A percentile compares a stretch with the other conserved stretches of the same genome.
These are phyloP conservation scores for Papilio polyxenes DNA, from an alignment of 1,140 invertebrate species.

Conservation along the genomic window DNA sequence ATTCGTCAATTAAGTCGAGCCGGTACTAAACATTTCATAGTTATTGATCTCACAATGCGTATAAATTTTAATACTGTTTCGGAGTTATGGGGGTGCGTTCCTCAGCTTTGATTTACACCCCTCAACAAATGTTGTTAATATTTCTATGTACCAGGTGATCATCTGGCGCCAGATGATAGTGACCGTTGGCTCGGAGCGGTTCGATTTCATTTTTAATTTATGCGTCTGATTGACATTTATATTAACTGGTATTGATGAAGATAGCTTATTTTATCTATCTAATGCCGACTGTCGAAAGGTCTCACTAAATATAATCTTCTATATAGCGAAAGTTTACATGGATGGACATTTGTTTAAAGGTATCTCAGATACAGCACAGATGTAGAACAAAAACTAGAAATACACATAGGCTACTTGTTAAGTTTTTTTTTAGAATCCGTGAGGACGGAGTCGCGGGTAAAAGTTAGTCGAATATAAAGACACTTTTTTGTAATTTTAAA, in stretches of 20 bases:
- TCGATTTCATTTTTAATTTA: conserved; percentile 1
- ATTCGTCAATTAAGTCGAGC: conserved; percentile 17
- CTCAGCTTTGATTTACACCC: conserved; percentile 11
- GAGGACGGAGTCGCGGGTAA: too few relatives aligned
- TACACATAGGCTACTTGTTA: too few relatives aligned
- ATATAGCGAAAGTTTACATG: too few relatives aligned
- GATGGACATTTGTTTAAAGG: too few relatives aligned
- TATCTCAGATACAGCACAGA: too few relatives aligned
- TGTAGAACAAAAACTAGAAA: too few relatives aligned
- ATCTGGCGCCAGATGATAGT: conserved; percentile 24
- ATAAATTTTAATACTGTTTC: conserved; percentile 30
- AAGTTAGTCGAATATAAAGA: too few relatives aligned
- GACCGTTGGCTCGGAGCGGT: not conserved
- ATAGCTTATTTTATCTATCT: not conserved
- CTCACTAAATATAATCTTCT: not conserved
- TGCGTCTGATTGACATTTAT: not conserved
- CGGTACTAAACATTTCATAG: conserved; percentile 29
- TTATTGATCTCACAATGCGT: conserved; percentile 30
- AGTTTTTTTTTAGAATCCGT: too few relatives aligned
- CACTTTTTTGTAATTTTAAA: too few relatives aligned
- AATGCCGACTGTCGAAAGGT: not conserved
- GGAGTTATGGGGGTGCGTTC: conserved; percentile 13
- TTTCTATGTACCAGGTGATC: conserved; percentile 32
- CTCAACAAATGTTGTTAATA: conserved; percentile 8
- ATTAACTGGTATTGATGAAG: not conserved